A percentile compares a stretch with the other conserved stretches of the same genome.
These are phyloP conservation scores for Ceratoteleas bidentatus DNA, from an alignment of 1,140 invertebrate genomes.

Conservation along the genomic window DNA sequence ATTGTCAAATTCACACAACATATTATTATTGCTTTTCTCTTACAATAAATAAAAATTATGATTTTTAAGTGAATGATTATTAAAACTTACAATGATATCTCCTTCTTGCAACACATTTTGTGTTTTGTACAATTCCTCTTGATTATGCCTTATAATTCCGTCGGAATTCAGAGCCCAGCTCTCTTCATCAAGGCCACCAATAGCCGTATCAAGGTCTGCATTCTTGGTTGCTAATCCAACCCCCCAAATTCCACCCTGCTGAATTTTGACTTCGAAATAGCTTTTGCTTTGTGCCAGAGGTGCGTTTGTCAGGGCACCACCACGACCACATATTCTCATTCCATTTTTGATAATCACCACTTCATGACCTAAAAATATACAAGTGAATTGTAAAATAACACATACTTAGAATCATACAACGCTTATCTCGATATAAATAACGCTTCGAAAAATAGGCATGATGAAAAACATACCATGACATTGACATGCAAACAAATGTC, in stretches of 20 bases:
- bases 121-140: conserved; percentile 89
- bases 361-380: conserved; percentile 90
- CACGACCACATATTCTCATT: conserved; percentile 95
- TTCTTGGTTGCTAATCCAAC: conserved; percentile 95
- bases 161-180: conserved; percentile 97
- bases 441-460: no score
- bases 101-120: conserved; percentile 91
- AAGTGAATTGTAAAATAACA: background rate
- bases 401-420: background rate
- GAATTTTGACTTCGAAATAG: conserved; percentile 99
- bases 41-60: no score
- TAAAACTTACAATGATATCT: conserved; percentile 90
- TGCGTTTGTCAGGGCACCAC: conserved; percentile 95
- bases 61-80: no score
- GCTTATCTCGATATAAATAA: background rate
- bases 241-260: conserved; percentile 97
- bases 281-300: conserved; percentile 98
- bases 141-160: conserved; percentile 92
- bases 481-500: background rate
- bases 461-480: no score
- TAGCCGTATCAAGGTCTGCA: conserved; percentile 90
- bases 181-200: conserved; percentile 91
- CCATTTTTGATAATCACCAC: conserved; percentile 99
- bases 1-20: no score
- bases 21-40: no score